These are phyloP conservation scores for Theristicus caerulescens DNA, from an alignment of 2,113 vertebrate genomes.

Conservation along the genomic window DNA sequence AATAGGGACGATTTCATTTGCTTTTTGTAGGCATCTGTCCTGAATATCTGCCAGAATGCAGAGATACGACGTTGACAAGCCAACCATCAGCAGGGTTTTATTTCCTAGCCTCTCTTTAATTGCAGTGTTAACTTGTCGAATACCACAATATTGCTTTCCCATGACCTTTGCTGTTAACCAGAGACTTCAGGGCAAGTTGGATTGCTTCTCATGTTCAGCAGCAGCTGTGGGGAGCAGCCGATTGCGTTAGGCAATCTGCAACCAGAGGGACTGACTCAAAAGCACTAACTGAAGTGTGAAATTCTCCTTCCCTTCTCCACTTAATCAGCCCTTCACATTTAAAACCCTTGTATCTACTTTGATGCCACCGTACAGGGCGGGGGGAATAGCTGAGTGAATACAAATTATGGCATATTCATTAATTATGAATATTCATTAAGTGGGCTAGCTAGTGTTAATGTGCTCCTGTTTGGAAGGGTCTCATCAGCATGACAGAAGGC, in stretches of 20 bases:
- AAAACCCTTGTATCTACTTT: neutral
- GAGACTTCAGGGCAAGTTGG: neutral
- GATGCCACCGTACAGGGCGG: neutral
- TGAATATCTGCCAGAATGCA: neutral
- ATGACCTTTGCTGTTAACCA: constrained; percentile 25
- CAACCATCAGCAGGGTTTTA: neutral
- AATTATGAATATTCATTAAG: constrained; percentile 14
- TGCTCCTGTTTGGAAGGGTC: neutral
- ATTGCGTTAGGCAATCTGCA: neutral
- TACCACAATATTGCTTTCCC: neutral
- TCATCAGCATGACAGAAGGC: neutral
- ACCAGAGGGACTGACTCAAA: neutral
- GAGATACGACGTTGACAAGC: fast-evolving
- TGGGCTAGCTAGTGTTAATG: neutral
- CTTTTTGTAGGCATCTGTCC: neutral
- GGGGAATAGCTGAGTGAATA: neutral
- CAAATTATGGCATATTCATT: neutral
- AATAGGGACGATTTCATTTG: neutral
- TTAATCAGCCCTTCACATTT: constrained; percentile 3
- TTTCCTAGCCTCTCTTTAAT: constrained; percentile 4
- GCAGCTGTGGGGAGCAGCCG: neutral
- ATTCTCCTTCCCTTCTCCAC: constrained; percentile 1
- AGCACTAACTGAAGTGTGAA: constrained; percentile 25
- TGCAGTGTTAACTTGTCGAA: neutral
- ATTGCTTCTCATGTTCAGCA: neutral